Percentiles rank a stretch among this genome's conserved stretches.
These are phyloP conservation scores for Arctia plantaginis DNA, from an alignment of 2,888 invertebrate species.

Conservation along the genomic window DNA sequence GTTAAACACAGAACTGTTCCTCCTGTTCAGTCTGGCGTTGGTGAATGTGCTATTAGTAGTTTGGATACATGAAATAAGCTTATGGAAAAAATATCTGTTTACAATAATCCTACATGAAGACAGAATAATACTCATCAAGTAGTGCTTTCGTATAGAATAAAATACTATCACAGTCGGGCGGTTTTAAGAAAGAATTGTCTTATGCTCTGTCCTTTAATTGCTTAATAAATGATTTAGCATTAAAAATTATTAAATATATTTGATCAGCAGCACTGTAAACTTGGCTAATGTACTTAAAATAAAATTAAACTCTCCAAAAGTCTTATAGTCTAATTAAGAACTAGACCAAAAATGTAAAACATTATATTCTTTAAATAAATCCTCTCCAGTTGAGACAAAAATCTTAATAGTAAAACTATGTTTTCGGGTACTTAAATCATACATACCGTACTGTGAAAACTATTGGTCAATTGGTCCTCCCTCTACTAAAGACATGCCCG, in stretches of 20 bases:
- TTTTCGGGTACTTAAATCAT: not conserved
- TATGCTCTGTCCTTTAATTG: too few species aligned
- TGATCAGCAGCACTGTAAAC: too few species aligned
- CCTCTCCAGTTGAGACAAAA: too few species aligned
- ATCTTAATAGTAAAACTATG: not conserved
- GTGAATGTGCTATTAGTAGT: not conserved
- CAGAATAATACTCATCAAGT: not conserved
- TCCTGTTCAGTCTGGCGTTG: not conserved
- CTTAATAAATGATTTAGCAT: too few species aligned
- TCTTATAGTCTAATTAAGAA: too few species aligned
- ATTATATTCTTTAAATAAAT: too few species aligned
- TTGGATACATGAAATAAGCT: not conserved
- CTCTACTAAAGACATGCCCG: not conserved
- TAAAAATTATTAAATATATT: too few species aligned
- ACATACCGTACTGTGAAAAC: not conserved
- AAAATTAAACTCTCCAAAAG: too few species aligned
- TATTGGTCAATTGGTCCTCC: not conserved
- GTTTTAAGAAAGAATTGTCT: not conserved
- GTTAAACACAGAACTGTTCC: not conserved
- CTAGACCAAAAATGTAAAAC: too few species aligned
- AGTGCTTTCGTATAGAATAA: not conserved
- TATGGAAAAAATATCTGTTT: not conserved
- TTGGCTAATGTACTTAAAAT: too few species aligned
- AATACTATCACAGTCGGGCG: too few species aligned
- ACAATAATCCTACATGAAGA: too few species aligned